Conservation (phyloP, 2,113 vertebrate genomes). For the Candoia aspera region DNA sequence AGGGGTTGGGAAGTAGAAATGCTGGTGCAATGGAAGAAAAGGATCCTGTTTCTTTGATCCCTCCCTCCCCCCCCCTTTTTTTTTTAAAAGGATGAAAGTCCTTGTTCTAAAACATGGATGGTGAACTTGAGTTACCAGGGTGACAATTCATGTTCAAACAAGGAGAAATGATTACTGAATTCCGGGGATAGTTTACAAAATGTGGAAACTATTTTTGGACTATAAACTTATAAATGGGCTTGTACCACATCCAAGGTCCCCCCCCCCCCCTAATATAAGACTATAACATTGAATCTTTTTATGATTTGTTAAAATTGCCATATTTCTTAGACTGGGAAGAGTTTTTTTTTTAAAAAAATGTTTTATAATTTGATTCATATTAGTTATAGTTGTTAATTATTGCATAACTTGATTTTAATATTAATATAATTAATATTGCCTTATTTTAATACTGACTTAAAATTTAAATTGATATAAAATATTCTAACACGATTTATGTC, state of each 20-base stretch:
- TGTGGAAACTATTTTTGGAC: background rate
- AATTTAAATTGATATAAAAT: background rate
- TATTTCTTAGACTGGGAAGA: background rate
- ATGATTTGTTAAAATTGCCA: background rate
- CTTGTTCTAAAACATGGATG: background rate
- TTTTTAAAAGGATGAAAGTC: background rate
- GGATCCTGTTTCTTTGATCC: background rate
- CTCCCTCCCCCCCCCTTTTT: background rate
- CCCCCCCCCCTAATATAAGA: background rate
- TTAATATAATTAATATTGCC: background rate
- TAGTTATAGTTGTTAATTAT: background rate
- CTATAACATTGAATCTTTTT: background rate
- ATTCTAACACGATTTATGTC: background rate
- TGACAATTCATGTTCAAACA: background rate
- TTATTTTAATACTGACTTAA: background rate
- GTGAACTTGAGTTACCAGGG: background rate
- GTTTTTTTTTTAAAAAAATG: background rate
- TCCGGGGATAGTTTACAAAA: background rate
- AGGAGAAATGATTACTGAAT: background rate
- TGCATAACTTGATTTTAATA: background rate
- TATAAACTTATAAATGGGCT: background rate
- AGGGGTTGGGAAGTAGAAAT: background rate
- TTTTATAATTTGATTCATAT: background rate
- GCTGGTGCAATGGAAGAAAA: background rate
- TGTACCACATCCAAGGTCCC: background rate